Evolutionary conservation across 2,797 vertebrate genomes (phyloP).

Genomic region (Sebastes kiyomatsui): DNA sequence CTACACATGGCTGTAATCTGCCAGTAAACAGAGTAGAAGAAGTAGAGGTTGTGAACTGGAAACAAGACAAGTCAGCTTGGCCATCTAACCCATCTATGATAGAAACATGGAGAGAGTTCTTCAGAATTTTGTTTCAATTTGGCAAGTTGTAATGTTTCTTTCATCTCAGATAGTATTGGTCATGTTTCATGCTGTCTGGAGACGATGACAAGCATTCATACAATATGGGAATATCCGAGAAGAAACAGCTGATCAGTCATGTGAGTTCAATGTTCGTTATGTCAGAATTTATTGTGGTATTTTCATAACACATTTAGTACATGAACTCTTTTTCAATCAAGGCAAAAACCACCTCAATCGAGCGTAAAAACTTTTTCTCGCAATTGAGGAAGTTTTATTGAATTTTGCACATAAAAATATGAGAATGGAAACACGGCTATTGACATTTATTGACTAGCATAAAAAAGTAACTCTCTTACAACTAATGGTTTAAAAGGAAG

Average conservation of each 20-base stretch:
- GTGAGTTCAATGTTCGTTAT: neutral
- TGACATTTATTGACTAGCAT: neutral
- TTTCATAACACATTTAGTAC: neutral
- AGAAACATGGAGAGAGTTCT: too few relatives aligned
- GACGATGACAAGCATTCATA: too few relatives aligned
- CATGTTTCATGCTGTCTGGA: neutral
- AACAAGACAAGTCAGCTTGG: neutral
- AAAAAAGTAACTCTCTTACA: neutral
- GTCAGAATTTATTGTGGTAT: neutral
- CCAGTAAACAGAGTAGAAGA: neutral
- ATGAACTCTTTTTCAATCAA: neutral
- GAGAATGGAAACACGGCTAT: neutral
- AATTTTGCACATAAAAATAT: neutral
- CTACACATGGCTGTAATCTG: neutral
- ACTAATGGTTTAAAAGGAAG: neutral
- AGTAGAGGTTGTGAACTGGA: neutral
- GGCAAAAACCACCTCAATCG: neutral
- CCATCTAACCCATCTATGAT: too few relatives aligned
- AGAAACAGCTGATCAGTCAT: neutral
- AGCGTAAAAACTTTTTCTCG: neutral
- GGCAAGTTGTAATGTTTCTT: neutral
- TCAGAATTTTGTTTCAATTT: too few relatives aligned
- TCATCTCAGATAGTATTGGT: fast-evolving
- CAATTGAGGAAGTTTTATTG: neutral
- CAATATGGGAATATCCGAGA: too few relatives aligned